These are phyloP conservation scores for Drosophila anceps DNA, from an alignment of 2,888 invertebrate genomes.

Conservation along the genomic window DNA sequence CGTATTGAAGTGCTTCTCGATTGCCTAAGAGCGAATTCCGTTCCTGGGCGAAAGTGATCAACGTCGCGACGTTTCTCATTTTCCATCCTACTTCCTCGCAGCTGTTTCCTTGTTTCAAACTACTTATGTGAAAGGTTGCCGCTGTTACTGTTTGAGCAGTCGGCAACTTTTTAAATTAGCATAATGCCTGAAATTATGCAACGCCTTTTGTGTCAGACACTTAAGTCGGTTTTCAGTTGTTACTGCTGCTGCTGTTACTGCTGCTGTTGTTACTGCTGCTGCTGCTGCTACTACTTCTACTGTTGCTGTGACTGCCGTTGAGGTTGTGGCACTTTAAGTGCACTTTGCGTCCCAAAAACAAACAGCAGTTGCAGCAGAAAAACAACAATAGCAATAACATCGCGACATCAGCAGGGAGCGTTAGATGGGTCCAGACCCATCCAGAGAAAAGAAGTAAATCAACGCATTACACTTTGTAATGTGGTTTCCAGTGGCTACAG, in stretches of 20 bases:
- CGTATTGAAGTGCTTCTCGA: constrained; percentile 80
- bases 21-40: constrained; percentile 82
- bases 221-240: constrained; percentile 37
- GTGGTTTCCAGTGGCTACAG: constrained; percentile 30
- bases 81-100: constrained; percentile 39
- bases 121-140: constrained; percentile 57
- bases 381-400: constrained; percentile 18
- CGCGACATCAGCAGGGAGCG: constrained; percentile 13
- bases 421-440: constrained; percentile 9
- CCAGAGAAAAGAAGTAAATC: constrained; percentile 57
- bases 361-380: constrained; percentile 51
- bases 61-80: constrained; percentile 35
- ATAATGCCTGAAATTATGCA: constrained; percentile 80
- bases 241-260: constrained; percentile 11
- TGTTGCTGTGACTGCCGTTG: constrained; percentile 13
- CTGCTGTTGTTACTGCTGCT: constrained; percentile 7
- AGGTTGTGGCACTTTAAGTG: constrained; percentile 67
- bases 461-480: constrained; percentile 70
- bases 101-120: constrained; percentile 58
- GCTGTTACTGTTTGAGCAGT: constrained; percentile 54
- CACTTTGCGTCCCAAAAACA: constrained; percentile 62
- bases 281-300: constrained; percentile 17
- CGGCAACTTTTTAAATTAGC: constrained; percentile 74
- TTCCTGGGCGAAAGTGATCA: constrained; percentile 71
- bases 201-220: constrained; percentile 58